These are phyloP conservation scores for Andrena chrysosceles DNA, from an alignment of 2,888 invertebrate species.

Conservation along the genomic window DNA sequence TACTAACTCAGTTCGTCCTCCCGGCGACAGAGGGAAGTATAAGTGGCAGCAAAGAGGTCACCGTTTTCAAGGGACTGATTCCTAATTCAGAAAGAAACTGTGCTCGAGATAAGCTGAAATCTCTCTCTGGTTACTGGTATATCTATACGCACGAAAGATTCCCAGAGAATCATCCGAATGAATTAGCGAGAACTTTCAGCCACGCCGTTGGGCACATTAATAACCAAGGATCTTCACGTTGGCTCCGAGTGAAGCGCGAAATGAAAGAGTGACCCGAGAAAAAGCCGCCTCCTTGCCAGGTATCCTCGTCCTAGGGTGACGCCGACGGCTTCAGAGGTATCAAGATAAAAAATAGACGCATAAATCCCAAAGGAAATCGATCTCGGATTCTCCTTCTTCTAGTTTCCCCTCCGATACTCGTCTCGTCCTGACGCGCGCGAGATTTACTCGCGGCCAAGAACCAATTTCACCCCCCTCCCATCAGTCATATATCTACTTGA, in stretches of 20 bases:
- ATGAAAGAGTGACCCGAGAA: constrained; percentile 57
- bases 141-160: constrained; percentile 12
- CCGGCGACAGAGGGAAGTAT: too few relatives aligned
- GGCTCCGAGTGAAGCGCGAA: constrained; percentile 34
- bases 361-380: constrained; percentile 76
- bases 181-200: constrained; percentile 57
- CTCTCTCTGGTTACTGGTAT: constrained; percentile 10
- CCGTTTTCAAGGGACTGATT: constrained; percentile 44
- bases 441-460: constrained; percentile 74
- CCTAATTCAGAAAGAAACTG: constrained; percentile 49
- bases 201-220: constrained; percentile 57
- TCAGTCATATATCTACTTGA: constrained; percentile 75
- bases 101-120: constrained; percentile 24
- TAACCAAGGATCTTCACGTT: constrained; percentile 53
- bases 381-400: constrained; percentile 63
- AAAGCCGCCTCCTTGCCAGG: constrained; percentile 36
- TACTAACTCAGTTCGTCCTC: constrained; percentile 5
- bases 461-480: constrained; percentile 72
- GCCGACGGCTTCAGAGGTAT: constrained; percentile 55
- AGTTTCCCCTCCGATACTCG: constrained; percentile 25
- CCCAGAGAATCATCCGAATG: constrained; percentile 47
- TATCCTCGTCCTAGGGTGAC: constrained; percentile 36
- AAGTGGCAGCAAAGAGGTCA: constrained; percentile 10
- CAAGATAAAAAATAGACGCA: constrained; percentile 75
- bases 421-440: constrained; percentile 62